Base-by-base conservation (phyloP, 2,113 vertebrate genomes). In the Patagioenas fasciata region DNA sequence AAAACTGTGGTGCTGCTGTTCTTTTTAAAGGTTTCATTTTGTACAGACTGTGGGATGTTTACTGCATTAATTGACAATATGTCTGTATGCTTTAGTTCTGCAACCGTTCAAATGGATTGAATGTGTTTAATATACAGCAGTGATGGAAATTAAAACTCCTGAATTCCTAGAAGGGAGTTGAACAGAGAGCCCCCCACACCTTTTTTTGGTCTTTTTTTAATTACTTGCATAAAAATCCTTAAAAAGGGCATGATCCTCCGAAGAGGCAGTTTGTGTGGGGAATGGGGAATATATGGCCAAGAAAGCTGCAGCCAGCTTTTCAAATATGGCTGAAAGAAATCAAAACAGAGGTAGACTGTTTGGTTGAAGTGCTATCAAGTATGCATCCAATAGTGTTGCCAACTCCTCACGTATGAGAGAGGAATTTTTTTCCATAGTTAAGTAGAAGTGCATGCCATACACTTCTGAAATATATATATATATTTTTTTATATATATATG, bases 41-140 rank as follows among this genome's bases (percentile, higher is more conserved):
- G 56, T 95, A 19, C 88, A 85, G 95, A 24, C 89, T 44, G 80
- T 84, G 84, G 93, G 88, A 36, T 95, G 65, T 97, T 97, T 95
- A 91, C 87, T 70, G 80, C 94, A 85, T 93, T 98, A 98, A 97
- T 94, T 97, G 96, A 80, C 86, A 93, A 53, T 88, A 82, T 95
- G 91, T 89, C 95, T 91, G 91, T 72, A 65, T 93, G 83, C 93
- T 97, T 96, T 93, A 89, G 90, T 96, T 95, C 95, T 96, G 89
- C 50, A 78, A 71, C 91, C 81, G 66, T 85, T 96, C 67, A 72
- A 50, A 97, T 85, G 93, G 64, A 80, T 93, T 94, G 77, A 17
- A 96, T 92, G 80, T 85, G 77, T 93, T 95, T 95, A 42, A 94
- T 89, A 58, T 67, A 64, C 40, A 64, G 56, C 50, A 72, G 48